Percentiles rank a stretch among this genome's conserved stretches.
Evolutionary conservation across 35 echinoderm and acorn worm genomes (phyloP).

Genomic region (Strongylocentrotus purpuratus): DNA sequence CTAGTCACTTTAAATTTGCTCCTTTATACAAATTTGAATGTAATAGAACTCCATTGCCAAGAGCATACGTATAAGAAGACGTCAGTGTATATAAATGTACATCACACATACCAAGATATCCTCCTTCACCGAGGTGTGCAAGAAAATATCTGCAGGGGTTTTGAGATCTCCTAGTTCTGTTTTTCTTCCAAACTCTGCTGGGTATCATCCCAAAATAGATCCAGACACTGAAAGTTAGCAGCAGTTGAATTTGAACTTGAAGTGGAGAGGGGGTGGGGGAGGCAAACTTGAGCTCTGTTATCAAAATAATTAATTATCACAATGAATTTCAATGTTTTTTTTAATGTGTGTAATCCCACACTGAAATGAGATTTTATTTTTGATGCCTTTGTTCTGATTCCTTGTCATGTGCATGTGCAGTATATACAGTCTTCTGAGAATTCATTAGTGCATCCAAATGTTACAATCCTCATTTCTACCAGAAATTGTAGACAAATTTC

Average conservation of each 20-base stretch:
- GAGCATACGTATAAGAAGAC: not conserved
- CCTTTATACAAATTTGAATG: not conserved
- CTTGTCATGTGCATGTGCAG: not conserved
- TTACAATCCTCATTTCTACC: not conserved
- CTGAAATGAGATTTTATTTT: no score
- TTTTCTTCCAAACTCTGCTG: constrained; percentile 1
- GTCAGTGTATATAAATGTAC: not conserved
- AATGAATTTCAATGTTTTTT: no score
- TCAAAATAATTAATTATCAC: no score
- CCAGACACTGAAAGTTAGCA: not conserved
- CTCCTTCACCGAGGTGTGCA: not conserved
- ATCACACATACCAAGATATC: not conserved
- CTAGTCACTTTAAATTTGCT: not conserved
- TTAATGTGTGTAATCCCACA: no score
- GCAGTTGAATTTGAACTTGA: not conserved
- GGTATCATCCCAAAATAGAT: not conserved
- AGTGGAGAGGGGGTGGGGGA: not conserved
- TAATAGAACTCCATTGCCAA: not conserved
- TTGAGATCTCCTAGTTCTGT: not conserved
- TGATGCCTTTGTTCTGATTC: not conserved
- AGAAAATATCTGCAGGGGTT: constrained; percentile 2
- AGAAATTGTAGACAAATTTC: not conserved
- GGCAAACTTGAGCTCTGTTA: no score
- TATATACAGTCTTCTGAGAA: not conserved
- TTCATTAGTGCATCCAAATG: not conserved